Percentiles rank a stretch among this genome's conserved stretches.
Evolutionary conservation across 2,797 vertebrate species (phyloP).

Genomic region (Anas bernieri): DNA sequence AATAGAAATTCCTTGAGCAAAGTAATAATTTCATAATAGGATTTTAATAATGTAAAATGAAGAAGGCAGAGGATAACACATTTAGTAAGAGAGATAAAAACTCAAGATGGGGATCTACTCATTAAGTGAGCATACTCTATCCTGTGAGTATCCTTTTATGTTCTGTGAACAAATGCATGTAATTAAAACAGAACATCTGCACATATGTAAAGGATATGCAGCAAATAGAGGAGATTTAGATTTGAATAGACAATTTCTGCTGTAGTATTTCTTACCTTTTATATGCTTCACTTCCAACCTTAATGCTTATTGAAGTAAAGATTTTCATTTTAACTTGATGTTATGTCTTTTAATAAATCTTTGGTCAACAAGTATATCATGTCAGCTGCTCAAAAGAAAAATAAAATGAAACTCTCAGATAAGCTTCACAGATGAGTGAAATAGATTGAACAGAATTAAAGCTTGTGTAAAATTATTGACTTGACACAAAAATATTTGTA

Average conservation of each 20-base stretch:
- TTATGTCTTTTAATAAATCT: background rate
- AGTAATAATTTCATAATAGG: background rate
- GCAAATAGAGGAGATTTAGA: background rate
- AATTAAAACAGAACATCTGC: background rate
- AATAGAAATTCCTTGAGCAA: slow-evolving; percentile 2
- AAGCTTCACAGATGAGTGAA: background rate
- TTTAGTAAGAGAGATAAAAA: background rate
- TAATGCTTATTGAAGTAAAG: background rate
- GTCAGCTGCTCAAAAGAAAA: background rate
- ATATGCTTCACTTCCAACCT: background rate
- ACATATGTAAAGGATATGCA: too few relatives aligned
- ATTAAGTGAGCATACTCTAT: background rate
- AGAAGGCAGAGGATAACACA: background rate
- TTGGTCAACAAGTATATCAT: background rate
- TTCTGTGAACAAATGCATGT: background rate
- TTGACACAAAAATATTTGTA: background rate
- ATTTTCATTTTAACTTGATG: background rate
- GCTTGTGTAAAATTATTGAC: background rate
- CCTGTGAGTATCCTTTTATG: background rate
- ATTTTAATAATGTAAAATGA: background rate
- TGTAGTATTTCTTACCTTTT: background rate
- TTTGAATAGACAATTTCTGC: background rate
- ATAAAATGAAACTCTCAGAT: background rate
- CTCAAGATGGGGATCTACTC: background rate
- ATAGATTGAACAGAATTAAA: background rate